Conservation (phyloP, 2,888 invertebrate genomes). For the Argyresthia goedartella region DNA sequence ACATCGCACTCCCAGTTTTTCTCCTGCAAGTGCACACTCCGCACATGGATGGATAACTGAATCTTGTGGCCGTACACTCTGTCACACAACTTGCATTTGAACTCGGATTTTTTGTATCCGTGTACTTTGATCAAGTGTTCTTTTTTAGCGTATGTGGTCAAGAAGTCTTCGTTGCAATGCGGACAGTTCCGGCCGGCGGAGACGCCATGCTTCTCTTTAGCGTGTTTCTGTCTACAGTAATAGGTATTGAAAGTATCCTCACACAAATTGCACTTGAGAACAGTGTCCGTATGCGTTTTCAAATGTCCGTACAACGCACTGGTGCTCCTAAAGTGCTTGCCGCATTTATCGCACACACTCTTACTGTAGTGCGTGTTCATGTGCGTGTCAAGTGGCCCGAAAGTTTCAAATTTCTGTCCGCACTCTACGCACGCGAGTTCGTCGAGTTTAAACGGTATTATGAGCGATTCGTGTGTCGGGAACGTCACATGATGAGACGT, state of each 20-base stretch:
- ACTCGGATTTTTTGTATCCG: neutral
- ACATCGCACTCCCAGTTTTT: conserved; percentile 1
- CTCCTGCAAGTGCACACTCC: neutral
- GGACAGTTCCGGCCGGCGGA: conserved; percentile 2
- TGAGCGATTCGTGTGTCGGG: neutral
- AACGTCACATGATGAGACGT: neutral
- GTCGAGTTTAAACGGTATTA: neutral
- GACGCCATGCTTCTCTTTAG: conserved; percentile 1
- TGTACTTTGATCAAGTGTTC: conserved; percentile 4
- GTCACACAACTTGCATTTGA: neutral
- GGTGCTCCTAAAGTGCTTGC: conserved; percentile 3
- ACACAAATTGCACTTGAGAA: conserved; percentile 3
- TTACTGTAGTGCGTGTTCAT: conserved; percentile 7
- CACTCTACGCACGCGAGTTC: conserved; percentile 1
- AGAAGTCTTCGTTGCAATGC: conserved; percentile 6
- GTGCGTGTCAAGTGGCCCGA: conserved; percentile 5
- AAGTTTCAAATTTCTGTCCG: neutral
- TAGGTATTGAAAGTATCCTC: neutral
- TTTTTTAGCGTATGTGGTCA: conserved; percentile 1
- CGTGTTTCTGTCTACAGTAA: neutral
- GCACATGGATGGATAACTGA: neutral
- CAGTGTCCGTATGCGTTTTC: neutral
- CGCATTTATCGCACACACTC: conserved; percentile 6
- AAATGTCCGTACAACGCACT: conserved; percentile 1
- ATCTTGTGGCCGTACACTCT: neutral